Evolutionary conservation across 2,888 invertebrate genomes (phyloP), one percentile per base, ranked within the genome.

Genomic region (Cylindroiulus punctatus): DNA sequence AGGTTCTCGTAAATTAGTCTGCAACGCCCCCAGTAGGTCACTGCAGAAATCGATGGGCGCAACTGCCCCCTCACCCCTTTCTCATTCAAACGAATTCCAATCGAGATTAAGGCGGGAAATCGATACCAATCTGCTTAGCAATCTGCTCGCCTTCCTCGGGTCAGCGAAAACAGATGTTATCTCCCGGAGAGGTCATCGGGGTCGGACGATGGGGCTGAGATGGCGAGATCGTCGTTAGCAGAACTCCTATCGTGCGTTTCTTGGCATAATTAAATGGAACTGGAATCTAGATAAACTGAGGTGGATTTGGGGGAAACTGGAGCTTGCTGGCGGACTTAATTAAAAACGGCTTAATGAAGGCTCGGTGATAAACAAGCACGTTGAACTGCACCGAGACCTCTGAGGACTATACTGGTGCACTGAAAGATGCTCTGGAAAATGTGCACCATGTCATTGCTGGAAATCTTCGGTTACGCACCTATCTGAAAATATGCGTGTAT

Each of bases 231-330:
- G 44, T 44, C 44, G 44, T 44, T 44, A 44, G 44, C 26, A 5
- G n/a, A 52, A 52, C 14, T 5, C 47, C 17, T 4, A 19, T 17
- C 19, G 47, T 17, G 52, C 65, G 65, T 65, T 65, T 65, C 65
- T 65, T 65, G 65, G 26, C 65, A 65, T 65, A 65, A 65, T 65
- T 65, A 65, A 65, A 65, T 65, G 65, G 26, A 65, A 65, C 65
- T 65, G 22, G 65, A 65, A 65, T 65, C 65, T 22, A 65, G 65
- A 65, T 65, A 65, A 65, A 52, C n/a, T 7, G 52, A 52, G 47
- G 12, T 52, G 52, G 52, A 52, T 19, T 52, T 52, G 19, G 52
- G n/a, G 52, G n/a, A 52, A 65, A 65, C 26, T 7, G n/a, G 57
- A 19, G 57, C 19, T 57, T 57, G n/a, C 57, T 57, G 57, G n/a